Evolutionary conservation across 2,888 invertebrate species (phyloP).

Genomic region (Lithophane semibrunnea): DNA sequence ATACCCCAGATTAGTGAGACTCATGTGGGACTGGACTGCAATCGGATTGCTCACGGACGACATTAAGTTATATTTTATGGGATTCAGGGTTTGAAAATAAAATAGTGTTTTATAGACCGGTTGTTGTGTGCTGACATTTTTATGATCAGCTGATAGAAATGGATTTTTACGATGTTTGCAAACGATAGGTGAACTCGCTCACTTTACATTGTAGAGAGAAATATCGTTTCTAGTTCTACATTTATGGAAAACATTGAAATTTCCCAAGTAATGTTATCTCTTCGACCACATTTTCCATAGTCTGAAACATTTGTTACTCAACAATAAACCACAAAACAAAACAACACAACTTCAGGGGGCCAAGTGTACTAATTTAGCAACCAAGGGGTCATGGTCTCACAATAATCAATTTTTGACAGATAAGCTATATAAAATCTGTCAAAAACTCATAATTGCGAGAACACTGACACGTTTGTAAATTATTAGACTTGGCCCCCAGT

Average conservation of each 20-base stretch:
- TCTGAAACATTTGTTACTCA: background rate
- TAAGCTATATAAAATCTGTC: too few relatives aligned
- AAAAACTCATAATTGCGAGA: too few relatives aligned
- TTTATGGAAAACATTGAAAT: background rate
- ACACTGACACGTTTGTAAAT: too few relatives aligned
- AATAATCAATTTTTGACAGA: too few relatives aligned
- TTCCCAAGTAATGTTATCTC: conserved; percentile 3
- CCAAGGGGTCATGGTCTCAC: too few relatives aligned
- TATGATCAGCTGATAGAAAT: conserved; percentile 23
- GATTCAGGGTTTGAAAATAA: conserved; percentile 41
- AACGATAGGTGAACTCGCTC: conserved; percentile 11
- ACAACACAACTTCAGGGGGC: background rate
- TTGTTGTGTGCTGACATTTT: conserved; percentile 32
- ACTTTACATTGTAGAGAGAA: conserved; percentile 11
- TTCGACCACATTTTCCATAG: conserved; percentile 13
- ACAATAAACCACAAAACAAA: background rate
- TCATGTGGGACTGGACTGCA: conserved; percentile 28
- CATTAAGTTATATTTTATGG: conserved; percentile 50
- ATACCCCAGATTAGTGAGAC: conserved; percentile 41
- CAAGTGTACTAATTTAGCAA: too few relatives aligned
- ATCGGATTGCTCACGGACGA: conserved; percentile 11
- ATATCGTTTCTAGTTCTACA: conserved; percentile 10
- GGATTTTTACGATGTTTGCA: conserved; percentile 23
- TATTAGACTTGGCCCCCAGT: background rate
- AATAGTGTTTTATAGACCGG: conserved; percentile 23